A percentile compares a stretch with the other conserved stretches of the same genome.
phyloP scores from a whole-genome alignment of 2,113 vertebrate genomes.

The Elanoides forficatus region DNA sequence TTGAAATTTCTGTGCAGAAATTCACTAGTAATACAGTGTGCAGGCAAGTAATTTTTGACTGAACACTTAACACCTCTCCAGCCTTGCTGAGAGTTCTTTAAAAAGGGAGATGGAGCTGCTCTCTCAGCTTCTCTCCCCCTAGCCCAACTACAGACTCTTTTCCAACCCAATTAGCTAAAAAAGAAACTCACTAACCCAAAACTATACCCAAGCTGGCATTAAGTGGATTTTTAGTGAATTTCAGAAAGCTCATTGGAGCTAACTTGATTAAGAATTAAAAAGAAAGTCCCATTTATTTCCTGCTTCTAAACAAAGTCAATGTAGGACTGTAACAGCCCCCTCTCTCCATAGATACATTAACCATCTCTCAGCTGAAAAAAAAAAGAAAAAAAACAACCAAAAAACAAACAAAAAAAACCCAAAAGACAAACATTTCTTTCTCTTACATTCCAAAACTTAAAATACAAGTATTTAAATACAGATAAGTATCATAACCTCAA shows the following conservation, averaged over 20 bases:
- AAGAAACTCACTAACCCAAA: not conserved
- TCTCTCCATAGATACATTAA: not conserved
- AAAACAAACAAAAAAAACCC: not conserved
- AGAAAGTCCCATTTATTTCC: not conserved
- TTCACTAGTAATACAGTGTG: not conserved
- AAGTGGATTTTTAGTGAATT: conserved; percentile 10
- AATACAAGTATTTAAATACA: not conserved
- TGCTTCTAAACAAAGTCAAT: not conserved
- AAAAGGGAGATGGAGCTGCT: not conserved
- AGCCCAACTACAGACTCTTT: not conserved
- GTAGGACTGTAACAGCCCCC: not conserved
- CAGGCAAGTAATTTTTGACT: not conserved
- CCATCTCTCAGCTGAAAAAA: not conserved
- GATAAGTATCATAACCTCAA: not conserved
- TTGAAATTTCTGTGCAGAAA: not conserved
- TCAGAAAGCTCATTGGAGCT: not conserved
- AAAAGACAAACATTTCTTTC: not conserved
- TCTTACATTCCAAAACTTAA: not conserved
- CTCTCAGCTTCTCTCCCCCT: not conserved
- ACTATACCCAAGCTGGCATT: not conserved
- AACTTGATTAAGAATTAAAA: not conserved
- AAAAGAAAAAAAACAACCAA: too few relatives aligned
- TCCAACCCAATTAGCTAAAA: not conserved
- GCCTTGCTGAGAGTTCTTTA: not conserved
- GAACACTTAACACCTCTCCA: not conserved